A percentile compares a stretch with the other conserved stretches of the same genome.
phyloP scores from a whole-genome alignment of 1,140 invertebrate species.

The Scaptodrosophila lebanonensis region DNA sequence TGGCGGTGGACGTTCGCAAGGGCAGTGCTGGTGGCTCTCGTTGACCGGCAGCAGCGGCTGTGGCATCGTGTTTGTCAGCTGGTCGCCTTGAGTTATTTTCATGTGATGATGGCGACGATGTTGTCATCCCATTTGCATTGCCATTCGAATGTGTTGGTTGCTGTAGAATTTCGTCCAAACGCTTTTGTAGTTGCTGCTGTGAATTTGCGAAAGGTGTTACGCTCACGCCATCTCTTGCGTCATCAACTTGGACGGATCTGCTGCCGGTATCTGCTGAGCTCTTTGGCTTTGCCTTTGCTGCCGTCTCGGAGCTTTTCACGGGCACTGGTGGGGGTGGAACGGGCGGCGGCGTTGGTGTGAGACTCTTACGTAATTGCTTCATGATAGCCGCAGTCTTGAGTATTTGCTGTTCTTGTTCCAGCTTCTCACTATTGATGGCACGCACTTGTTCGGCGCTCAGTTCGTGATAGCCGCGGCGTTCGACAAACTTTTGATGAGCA shows the following conservation, averaged over 20 bases:
- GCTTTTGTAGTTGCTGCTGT: conserved; percentile 43
- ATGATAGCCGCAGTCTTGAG: conserved; percentile 65
- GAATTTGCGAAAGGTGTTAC: conserved; percentile 45
- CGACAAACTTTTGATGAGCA: conserved; percentile 83
- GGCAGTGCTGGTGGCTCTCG: conserved; percentile 14
- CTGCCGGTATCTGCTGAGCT: conserved; percentile 21
- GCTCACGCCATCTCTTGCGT: conserved; percentile 58
- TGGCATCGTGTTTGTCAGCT: conserved; percentile 27
- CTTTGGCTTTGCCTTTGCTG: conserved; percentile 56
- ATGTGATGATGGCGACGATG: conserved; percentile 54
- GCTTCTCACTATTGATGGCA: conserved; percentile 46
- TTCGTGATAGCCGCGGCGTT: conserved; percentile 81
- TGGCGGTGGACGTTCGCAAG: conserved; percentile 18
- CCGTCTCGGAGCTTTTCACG: conserved; percentile 62
- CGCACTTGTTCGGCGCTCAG: conserved; percentile 58
- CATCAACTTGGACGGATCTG: conserved; percentile 59
- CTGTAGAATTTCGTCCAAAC: conserved; percentile 80
- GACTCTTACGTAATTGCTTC: conserved; percentile 74
- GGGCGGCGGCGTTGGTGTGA: conserved; percentile 52
- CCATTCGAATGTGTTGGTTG: conserved; percentile 39
- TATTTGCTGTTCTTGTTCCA: conserved; percentile 61
- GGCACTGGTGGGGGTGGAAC: conserved; percentile 62
- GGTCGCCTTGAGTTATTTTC: conserved; percentile 69
- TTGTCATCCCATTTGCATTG: neutral
- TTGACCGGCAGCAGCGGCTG: conserved; percentile 22